Percentiles rank a stretch among this genome's conserved stretches.
These are phyloP conservation scores for Bombus waltoni DNA, from an alignment of 1,140 invertebrate species.

Conservation along the genomic window DNA sequence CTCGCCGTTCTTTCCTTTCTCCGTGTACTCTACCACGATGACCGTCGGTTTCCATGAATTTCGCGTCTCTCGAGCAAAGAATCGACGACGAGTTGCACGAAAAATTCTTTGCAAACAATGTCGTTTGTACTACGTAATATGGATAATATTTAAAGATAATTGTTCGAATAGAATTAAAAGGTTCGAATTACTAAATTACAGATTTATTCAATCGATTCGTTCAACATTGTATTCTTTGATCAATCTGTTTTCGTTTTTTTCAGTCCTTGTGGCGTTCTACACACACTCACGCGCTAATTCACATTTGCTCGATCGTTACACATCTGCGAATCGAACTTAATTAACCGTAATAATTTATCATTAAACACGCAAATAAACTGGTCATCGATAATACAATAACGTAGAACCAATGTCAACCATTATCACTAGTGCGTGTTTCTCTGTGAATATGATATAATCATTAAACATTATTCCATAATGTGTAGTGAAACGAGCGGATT, in stretches of 20 bases:
- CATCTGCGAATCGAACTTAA: not conserved
- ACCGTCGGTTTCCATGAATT: not conserved
- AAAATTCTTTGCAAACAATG: not conserved
- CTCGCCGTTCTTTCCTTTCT: not conserved
- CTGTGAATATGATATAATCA: not conserved
- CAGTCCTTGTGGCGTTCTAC: not conserved
- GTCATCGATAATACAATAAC: not conserved
- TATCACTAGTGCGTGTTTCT: not conserved
- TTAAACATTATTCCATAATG: not conserved
- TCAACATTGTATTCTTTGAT: not conserved
- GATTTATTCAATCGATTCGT: not conserved
- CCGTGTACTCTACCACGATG: not conserved
- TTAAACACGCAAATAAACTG: not conserved
- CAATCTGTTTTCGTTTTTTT: not conserved
- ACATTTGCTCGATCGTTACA: not conserved
- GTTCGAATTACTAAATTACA: not conserved
- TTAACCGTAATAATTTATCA: not conserved
- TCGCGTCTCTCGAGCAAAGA: not conserved
- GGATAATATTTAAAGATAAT: too few species aligned
- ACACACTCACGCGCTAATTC: not conserved
- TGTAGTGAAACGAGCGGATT: not conserved
- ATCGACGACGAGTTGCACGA: not conserved
- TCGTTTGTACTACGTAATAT: not conserved
- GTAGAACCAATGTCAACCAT: not conserved
- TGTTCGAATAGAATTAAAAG: not conserved